A percentile compares a stretch with the other conserved stretches of the same genome.
phyloP scores from a whole-genome alignment of 2,113 vertebrate species.

The Acanthisitta chloris region DNA sequence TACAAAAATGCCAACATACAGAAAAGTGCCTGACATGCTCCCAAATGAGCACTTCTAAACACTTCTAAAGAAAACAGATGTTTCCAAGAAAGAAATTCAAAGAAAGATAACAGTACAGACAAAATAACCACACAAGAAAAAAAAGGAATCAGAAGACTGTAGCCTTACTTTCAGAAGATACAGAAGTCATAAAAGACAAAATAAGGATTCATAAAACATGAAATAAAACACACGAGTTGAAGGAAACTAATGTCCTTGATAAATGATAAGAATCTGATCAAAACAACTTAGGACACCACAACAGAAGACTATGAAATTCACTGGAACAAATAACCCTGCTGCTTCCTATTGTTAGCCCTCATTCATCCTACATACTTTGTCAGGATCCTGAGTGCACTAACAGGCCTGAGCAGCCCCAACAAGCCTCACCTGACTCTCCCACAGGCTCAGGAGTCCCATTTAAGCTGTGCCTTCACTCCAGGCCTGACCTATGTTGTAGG shows the following conservation, averaged over 20 bases:
- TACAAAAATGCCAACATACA: neutral
- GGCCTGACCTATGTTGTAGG: neutral
- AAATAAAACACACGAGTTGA: neutral
- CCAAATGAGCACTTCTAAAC: neutral
- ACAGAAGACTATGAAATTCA: neutral
- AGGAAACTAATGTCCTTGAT: neutral
- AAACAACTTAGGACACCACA: neutral
- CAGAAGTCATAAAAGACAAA: neutral
- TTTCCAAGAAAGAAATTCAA: neutral
- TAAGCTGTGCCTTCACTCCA: neutral
- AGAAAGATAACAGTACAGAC: neutral
- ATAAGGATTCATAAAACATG: neutral
- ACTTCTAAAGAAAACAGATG: neutral
- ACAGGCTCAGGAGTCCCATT: neutral
- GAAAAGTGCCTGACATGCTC: neutral
- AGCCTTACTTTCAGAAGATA: neutral
- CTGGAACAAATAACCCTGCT: neutral
- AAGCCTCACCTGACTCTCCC: neutral
- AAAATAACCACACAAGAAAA: neutral
- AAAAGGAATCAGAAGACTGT: neutral
- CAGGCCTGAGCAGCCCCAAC: neutral
- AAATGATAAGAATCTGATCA: neutral
- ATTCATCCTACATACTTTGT: neutral
- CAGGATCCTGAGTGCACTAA: neutral
- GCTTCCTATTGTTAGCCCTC: neutral